Conservation (phyloP, 2,888 invertebrate species). For the Idaea straminata region DNA sequence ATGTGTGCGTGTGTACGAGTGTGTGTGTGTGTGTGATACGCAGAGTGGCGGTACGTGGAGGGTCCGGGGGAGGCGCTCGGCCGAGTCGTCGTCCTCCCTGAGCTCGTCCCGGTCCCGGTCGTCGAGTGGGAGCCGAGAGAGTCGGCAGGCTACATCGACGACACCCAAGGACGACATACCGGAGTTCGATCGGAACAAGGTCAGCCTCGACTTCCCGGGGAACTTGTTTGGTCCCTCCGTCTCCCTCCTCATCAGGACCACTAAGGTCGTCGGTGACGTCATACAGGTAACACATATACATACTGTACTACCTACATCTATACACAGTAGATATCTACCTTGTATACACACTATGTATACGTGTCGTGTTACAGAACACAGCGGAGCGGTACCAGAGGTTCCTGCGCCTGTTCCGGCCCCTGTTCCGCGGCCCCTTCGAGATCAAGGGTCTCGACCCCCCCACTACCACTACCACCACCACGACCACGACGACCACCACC, state of each 20-base stretch:
- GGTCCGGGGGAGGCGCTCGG: conserved; percentile 39
- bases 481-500: conserved; percentile 41
- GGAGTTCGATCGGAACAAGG: conserved; percentile 82
- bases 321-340: not conserved
- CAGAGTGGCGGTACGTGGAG: conserved; percentile 64
- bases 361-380: conserved; percentile 83
- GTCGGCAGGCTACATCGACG: conserved; percentile 35
- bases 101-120: conserved; percentile 16
- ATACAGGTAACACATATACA: conserved; percentile 75
- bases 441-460: conserved; percentile 85
- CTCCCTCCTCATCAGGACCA: conserved; percentile 82
- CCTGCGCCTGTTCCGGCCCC: conserved; percentile 86
- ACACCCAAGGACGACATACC: conserved; percentile 77
- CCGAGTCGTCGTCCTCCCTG: not conserved
- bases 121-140: conserved; percentile 21
- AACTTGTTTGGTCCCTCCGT: conserved; percentile 84
- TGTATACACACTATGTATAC: not conserved
- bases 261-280: conserved; percentile 83
- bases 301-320: conserved; percentile 7
- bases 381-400: conserved; percentile 87
- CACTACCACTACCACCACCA: conserved; percentile 71
- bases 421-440: conserved; percentile 86
- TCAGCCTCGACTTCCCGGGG: conserved; percentile 84
- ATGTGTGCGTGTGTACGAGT: conserved; percentile 9
- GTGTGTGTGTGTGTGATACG: conserved; percentile 10